Evolutionary conservation across 30 jellyfish, hydroid and myxozoan species (phyloP), one percentile per base, ranked within the genome.

Genomic region (Mastigias papua): DNA sequence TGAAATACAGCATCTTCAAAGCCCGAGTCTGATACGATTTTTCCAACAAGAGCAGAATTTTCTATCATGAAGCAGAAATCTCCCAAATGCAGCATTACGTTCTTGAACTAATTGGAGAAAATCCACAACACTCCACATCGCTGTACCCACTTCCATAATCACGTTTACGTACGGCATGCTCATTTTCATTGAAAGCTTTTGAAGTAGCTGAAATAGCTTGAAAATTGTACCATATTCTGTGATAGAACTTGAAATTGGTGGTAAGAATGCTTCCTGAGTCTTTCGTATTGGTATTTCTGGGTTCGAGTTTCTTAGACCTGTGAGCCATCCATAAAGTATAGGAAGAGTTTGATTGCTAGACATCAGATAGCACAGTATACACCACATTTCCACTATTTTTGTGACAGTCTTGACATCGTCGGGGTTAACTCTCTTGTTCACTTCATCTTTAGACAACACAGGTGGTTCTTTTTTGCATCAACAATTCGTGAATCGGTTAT

Each of bases 61-160:
- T 69, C 89, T 69, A 67, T 30, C 89, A 83, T 13, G 50, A 68
- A 83, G 60, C 48, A 76, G 23, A 81, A 81, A 48, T 69, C 91
- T 25, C 91, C 87, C 25, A 64, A 48, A 69, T 68, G 84, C 2
- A 81, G 37, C 21, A 64, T 26, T 26, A 84, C 80, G 33, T 84
- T 68, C 30, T 61, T 70, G 66, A 32, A 84, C 31, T 9, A 19
- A 8, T 49, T 26, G 30, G 89, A 23, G 33, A 34, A 65, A 13
- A 67, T 69, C 93, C 61, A 84, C 25, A 67, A 34, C 23, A 73
- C 29, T 31, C 48, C 37, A 57, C 31, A 84, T 69, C 25, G 88
- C 93, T 21, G 93, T 89, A 13, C 89, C 93, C 19, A 69, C 89
- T 3, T 84, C 93, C 31, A 54, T 23, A 28, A 88, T 82, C 5